Evolutionary conservation across 2,888 invertebrate species (phyloP), one percentile per base, ranked within the genome.

Genomic region (Machimus atricapillus): DNA sequence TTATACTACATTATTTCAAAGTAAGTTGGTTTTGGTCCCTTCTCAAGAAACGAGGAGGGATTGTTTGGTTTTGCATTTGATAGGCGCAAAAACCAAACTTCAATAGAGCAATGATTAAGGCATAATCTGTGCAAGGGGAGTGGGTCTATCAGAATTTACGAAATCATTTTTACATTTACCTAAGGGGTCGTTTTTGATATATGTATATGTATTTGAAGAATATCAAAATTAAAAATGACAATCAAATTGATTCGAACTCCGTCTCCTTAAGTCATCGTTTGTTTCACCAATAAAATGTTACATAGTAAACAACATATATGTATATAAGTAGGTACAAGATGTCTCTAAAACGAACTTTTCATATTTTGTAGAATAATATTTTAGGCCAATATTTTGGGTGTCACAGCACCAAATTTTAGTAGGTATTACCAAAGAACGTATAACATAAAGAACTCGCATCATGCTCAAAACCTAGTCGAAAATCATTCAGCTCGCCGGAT

Each of bases 1-100:
- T 85, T 40, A 27, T 73, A 43, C 40, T 73, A 74, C 74, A 85
- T 85, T 85, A 85, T 85, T 85, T 85, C 74, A 73, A 74, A 85
- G 85, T 43, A 66, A 27, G 40, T 83, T 56, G 58, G 16, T 37
- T 19, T 46, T 83, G 14, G 37, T 56, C 56, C 83, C 27, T 58
- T 56, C 40, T 23, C 52, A 83, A 58, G 58, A n/a, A 83, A 37
- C 9, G 31, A 16, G n/a, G 66, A 4, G 19, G 14, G 6, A 7
- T 23, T 58, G 58, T 58, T 58, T 19, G 58, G 19, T 58, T 58
- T 58, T 23, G 58, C 23, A 23, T 23, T 58, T 58, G 58, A 66
- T 66, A 9, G 52, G 52, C 19, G 52, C 16, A 52, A 52, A 40
- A 52, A 52, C 52, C 27, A 23, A 66, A 66, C 66, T 66, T 66